These are phyloP conservation scores for Aspidapion aeneum DNA, from an alignment of 2,888 invertebrate genomes.

Conservation along the genomic window DNA sequence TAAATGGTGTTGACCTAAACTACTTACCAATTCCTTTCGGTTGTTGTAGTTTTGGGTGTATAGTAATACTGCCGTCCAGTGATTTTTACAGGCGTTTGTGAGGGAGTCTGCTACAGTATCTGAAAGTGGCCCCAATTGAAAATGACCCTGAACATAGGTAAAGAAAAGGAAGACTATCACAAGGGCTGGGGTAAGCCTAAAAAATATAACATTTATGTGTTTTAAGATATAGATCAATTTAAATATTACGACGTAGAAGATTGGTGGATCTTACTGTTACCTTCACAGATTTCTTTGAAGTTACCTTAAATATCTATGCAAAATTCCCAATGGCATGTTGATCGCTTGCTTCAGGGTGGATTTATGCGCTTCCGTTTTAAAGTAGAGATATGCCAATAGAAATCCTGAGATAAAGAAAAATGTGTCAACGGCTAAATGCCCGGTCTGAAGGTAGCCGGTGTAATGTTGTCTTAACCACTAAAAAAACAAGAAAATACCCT, in stretches of 20 bases:
- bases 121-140: conserved; percentile 32
- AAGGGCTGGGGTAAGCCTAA: conserved; percentile 31
- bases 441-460: conserved; percentile 43
- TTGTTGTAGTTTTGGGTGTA: conserved; percentile 46
- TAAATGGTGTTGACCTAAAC: no score
- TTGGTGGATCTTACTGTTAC: no score
- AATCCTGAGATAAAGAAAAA: conserved; percentile 63
- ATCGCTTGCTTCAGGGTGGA: conserved; percentile 21
- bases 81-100: conserved; percentile 33
- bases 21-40: conserved; percentile 30
- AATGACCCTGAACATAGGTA: conserved; percentile 19
- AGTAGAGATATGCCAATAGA: conserved; percentile 50
- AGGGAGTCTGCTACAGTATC: conserved; percentile 13
- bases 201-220: no score
- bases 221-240: no score
- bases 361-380: conserved; percentile 32
- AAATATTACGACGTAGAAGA: no score
- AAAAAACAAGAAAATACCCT: no score
- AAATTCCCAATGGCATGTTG: conserved; percentile 23
- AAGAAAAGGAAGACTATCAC: conserved; percentile 24
- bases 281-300: no score
- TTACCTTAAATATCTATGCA: conserved; percentile 30
- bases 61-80: conserved; percentile 45
- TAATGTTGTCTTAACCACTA: no score
- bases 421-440: conserved; percentile 58